Evolutionary conservation across 35 echinoderm and acorn worm genomes (phyloP).

Genomic region (Diadema setosum): DNA sequence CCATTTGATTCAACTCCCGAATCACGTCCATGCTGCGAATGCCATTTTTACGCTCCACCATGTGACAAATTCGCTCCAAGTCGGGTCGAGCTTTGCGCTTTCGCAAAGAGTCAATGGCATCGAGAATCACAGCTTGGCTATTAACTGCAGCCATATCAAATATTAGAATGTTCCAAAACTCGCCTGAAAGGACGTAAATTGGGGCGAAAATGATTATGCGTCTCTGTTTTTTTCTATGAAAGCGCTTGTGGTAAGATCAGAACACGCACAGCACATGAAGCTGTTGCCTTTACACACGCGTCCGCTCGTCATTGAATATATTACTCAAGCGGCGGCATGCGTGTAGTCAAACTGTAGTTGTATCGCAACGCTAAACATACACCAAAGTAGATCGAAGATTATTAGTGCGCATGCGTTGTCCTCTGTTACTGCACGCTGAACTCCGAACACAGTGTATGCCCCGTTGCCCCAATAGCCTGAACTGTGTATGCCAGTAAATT

Average conservation of each 20-base stretch:
- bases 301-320: not conserved
- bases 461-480: no score
- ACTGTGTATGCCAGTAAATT: no score
- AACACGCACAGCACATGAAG: not conserved
- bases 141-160: slow-evolving; percentile 74
- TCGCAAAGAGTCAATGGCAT: slow-evolving; percentile 89
- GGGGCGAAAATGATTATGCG: not conserved
- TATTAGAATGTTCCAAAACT: not conserved
- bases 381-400: slow-evolving; percentile 8
- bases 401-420: not conserved
- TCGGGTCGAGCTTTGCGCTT: slow-evolving; percentile 94
- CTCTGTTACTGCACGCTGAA: no score
- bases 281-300: not conserved
- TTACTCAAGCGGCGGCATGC: not conserved
- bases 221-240: not conserved
- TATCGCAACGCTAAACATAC: not conserved
- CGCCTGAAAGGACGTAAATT: not conserved
- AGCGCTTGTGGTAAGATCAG: not conserved
- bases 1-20: slow-evolving; percentile 83
- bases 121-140: slow-evolving; percentile 67
- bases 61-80: slow-evolving; percentile 99
- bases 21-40: slow-evolving; percentile 66
- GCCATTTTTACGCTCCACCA: slow-evolving; percentile 91
- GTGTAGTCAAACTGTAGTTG: slow-evolving; percentile 10
- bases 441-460: no score